These are phyloP conservation scores for Sepioteuthis lessoniana DNA, from an alignment of 2,888 invertebrate genomes.

Conservation along the genomic window DNA sequence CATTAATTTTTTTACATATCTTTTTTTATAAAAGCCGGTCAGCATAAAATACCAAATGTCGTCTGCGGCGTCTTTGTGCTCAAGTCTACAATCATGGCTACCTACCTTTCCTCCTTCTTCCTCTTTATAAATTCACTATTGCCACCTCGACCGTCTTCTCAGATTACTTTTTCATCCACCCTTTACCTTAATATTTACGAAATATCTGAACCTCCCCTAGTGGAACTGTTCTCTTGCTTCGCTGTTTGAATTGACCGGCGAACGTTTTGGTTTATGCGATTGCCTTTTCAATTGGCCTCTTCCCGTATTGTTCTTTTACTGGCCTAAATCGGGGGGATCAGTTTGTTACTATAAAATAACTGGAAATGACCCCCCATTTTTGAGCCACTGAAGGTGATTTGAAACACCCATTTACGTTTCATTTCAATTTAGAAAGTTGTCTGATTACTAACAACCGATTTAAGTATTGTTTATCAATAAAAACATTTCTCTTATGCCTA, in stretches of 20 bases:
- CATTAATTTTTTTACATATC: constrained; percentile 5
- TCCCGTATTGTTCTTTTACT: not conserved
- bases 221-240: not conserved
- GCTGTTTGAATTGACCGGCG: not conserved
- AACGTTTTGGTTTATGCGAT: not conserved
- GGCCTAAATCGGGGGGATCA: not conserved
- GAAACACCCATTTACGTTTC: not conserved
- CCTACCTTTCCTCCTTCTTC: not conserved
- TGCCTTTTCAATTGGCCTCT: not conserved
- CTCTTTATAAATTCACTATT: not conserved
- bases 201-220: not conserved
- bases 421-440: too few species aligned
- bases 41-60: not conserved
- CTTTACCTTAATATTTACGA: not conserved
- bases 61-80: not conserved
- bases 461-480: not conserved
- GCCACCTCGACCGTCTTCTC: too few species aligned
- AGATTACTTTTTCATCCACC: too few species aligned
- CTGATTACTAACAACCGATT: not conserved
- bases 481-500: not conserved
- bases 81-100: constrained; percentile 1
- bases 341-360: not conserved
- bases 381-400: not conserved
- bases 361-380: not conserved
- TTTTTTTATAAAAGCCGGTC: not conserved